These are phyloP conservation scores for Parazoanthus darwini DNA, from an alignment of 92 coral and sea anemone genomes.

Conservation along the genomic window DNA sequence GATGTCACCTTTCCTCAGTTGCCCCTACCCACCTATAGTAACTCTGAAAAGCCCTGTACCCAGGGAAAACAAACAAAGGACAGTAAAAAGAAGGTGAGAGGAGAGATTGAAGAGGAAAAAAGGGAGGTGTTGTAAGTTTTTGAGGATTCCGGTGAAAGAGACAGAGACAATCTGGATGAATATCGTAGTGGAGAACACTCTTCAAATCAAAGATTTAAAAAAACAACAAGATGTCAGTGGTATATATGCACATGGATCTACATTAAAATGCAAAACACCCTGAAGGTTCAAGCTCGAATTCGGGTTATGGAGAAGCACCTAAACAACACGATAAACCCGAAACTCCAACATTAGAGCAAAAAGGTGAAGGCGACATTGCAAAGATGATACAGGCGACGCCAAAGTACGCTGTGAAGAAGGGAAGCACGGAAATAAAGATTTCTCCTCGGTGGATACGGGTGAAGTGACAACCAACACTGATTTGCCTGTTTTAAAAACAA, in stretches of 20 bases:
- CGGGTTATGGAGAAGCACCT: background rate
- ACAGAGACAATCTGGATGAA: background rate
- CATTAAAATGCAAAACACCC: background rate
- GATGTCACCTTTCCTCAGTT: slow-evolving; percentile 60
- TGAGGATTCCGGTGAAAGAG: background rate
- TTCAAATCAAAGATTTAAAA: background rate
- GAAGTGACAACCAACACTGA: background rate
- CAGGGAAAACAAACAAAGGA: background rate
- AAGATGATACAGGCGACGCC: background rate
- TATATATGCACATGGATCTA: background rate
- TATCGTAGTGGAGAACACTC: background rate
- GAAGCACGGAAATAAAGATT: background rate
- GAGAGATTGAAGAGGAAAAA: background rate
- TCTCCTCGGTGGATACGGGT: background rate
- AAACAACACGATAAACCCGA: background rate
- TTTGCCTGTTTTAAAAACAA: background rate
- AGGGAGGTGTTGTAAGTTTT: background rate
- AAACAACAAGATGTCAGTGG: background rate
- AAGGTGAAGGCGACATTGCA: background rate
- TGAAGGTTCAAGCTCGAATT: background rate
- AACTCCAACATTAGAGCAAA: background rate
- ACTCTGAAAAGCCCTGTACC: background rate
- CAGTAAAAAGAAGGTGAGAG: background rate
- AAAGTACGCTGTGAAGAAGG: background rate
- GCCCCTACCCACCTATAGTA: slow-evolving; percentile 9